Base-by-base conservation (phyloP, 2,797 vertebrate species). In the Neostethus bicornis region DNA sequence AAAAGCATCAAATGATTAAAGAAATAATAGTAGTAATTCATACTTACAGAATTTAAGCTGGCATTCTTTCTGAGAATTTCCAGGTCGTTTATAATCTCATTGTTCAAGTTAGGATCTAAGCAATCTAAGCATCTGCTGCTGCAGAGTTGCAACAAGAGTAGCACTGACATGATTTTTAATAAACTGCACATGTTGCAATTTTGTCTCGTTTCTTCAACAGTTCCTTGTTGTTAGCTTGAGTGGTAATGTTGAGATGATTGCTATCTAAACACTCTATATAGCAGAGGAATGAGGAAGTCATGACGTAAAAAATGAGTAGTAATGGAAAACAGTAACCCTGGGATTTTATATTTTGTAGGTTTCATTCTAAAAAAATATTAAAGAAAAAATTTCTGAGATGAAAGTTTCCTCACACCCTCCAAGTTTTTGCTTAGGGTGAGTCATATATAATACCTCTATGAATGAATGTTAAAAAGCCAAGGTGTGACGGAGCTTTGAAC, bases 31-130 rank as follows among this genome's bases (percentile, higher is more conserved):
- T 12, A 29, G 17, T 23, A 1, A 1, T 2, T 20, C 8, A 25
- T 81, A 88, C 87, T 88, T 61, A 89, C 89, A 51, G 11, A 10
- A 5, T 0, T n/a, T 5, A 58, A 5, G 1, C 0, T 16, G 16
- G 14, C 1, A 3, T n/a, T 9, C 0, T 1, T 0, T 0, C 1
- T 4, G 28, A 88, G 66, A 0, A 0, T 0, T 0, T 0, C 0
- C 21, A 89, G 72, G 1, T 1, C 4, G 0, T 0, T 0, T 0
- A 59, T 25, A 0, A 88, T 73, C 51, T 86, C 83, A 0, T 0
- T 0, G 2, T 42, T 62, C 45, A 78, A 0, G 5, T 34, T 48
- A 0, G 0, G 0, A 17, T 62, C 1, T 4, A n/a, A n/a, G 0
- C 0, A 0, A 0, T 0, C 0, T 1, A 5, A 7, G 20, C n/a